These are phyloP conservation scores for Epirrita christyi DNA, from an alignment of 2,888 invertebrate species.

Conservation along the genomic window DNA sequence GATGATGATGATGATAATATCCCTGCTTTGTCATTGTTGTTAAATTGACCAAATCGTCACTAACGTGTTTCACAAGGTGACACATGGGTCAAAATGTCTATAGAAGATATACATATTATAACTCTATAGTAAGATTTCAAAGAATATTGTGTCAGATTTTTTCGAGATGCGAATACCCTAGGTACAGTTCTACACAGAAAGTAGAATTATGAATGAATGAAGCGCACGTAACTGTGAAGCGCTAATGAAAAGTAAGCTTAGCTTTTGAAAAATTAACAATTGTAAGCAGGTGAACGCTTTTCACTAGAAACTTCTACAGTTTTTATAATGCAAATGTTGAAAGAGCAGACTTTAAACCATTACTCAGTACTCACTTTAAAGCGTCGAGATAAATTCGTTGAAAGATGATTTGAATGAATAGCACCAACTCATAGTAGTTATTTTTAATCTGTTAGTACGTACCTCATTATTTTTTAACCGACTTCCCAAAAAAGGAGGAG, in stretches of 20 bases:
- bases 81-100: too few relatives aligned
- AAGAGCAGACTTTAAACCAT: slow-evolving; percentile 5
- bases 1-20: too few relatives aligned
- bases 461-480: too few relatives aligned
- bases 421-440: too few relatives aligned
- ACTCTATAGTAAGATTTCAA: slow-evolving; percentile 7
- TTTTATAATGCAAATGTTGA: slow-evolving; percentile 12
- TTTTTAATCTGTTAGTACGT: too few relatives aligned
- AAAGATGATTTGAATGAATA: too few relatives aligned
- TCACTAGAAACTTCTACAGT: slow-evolving; percentile 10
- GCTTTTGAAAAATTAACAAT: slow-evolving; percentile 28
- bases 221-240: slow-evolving; percentile 22
- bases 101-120: too few relatives aligned
- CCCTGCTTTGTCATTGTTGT: too few relatives aligned
- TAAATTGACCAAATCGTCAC: too few relatives aligned
- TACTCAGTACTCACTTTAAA: not conserved
- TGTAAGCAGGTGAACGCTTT: slow-evolving; percentile 22
- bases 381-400: too few relatives aligned
- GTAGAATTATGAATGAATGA: slow-evolving; percentile 26
- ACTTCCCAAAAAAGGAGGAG: too few relatives aligned
- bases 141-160: slow-evolving; percentile 1
- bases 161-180: slow-evolving; percentile 4
- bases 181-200: slow-evolving; percentile 15
- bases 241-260: slow-evolving; percentile 34
- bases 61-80: too few relatives aligned